Evolutionary conservation across 2,797 vertebrate species (phyloP).

Genomic region (Sternotherus odoratus): DNA sequence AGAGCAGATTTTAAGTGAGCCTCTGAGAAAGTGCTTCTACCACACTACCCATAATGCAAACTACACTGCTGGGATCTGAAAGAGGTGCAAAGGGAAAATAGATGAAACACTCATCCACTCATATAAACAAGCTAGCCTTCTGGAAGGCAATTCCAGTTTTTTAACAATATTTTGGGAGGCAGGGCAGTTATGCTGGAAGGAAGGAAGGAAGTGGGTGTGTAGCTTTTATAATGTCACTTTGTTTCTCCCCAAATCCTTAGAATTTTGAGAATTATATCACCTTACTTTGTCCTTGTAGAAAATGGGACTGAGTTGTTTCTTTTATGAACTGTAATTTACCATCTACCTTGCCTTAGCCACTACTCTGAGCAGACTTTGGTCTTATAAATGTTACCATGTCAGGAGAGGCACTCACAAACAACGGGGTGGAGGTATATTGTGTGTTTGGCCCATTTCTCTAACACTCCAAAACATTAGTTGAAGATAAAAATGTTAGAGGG

Average conservation of each 20-base stretch:
- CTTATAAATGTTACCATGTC: background rate
- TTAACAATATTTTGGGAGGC: background rate
- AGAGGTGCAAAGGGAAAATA: background rate
- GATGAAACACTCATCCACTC: background rate
- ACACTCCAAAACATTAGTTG: background rate
- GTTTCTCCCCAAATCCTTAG: background rate
- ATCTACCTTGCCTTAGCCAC: background rate
- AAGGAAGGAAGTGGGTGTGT: background rate
- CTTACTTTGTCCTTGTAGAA: accelerated
- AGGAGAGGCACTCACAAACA: background rate
- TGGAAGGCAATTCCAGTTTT: background rate
- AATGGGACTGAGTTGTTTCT: background rate
- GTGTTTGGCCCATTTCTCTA: background rate
- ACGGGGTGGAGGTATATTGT: background rate
- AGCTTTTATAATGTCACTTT: background rate
- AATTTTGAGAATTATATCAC: too few species aligned
- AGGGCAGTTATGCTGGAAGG: background rate
- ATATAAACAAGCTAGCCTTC: background rate
- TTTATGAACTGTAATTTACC: background rate
- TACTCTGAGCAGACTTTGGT: background rate
- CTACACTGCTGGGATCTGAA: background rate
- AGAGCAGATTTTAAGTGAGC: background rate
- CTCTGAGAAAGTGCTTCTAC: background rate
- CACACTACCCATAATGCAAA: background rate
- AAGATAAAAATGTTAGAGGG: accelerated